Evolutionary conservation across 1,140 invertebrate species (phyloP), one percentile per base, ranked within the genome.

Genomic region (Arion vulgaris): DNA sequence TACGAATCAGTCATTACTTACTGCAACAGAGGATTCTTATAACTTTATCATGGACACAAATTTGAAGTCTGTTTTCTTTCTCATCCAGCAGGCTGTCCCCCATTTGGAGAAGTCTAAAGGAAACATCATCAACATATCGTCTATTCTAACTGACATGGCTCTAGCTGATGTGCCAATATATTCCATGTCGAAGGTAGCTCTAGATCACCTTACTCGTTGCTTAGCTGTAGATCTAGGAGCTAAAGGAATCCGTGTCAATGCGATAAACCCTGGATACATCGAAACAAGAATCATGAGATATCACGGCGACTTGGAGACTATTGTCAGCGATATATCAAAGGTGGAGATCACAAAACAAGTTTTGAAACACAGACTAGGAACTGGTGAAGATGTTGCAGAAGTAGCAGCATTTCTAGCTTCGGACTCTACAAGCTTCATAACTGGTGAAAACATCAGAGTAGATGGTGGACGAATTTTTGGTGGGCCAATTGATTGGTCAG

Each of bases 21-120:
- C 5, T 32, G 71, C 32, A 4, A 72, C 71, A 7, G 71, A 72
- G 71, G 71, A 72, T 4, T 9, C 71, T 7, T 72, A 13, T 26
- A 36, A 72, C 34, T 4, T 7, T 4, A 41, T 72, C 38, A 32
- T 72, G 71, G 34, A 72, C 36, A 26, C 36, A 38, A 72, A 72
- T 26, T 23, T 72, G 4, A 34, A 41, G 13, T 32, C 71, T 36
- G 71, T 72, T 9, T 72, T 72, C 36, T 72, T 72, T 36, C 36
- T 72, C 23, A 72, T 72, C 4, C n/a, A 72, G 36, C 23, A 72
- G 11, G 71, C 71, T 32, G 34, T 41, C 4, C 71, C 71, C 2
- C 38, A 72, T 36, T 26, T 72, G 71, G 71, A 72, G 71, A 72
- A 72, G 36, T 28, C 71, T 23, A 72, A 72, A 72, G 71, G 71